phyloP scores from a whole-genome alignment of 2,797 vertebrate species.

The Odontamblyopus lacepedii region DNA sequence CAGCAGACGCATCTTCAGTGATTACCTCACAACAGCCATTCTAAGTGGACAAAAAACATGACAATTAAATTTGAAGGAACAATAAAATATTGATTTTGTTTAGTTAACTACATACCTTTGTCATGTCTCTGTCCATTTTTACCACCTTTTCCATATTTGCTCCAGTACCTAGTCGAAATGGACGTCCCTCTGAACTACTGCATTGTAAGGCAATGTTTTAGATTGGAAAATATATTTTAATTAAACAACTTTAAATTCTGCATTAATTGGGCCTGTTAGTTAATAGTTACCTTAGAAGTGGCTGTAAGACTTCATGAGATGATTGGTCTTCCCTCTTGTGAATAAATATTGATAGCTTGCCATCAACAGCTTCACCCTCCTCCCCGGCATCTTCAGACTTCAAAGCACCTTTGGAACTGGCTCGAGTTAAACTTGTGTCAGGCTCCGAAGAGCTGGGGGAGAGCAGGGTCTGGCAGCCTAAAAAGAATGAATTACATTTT shows the following conservation, averaged over 20 bases:
- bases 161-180: constrained; percentile 95
- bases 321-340: constrained; percentile 98
- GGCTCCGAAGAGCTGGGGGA: constrained; percentile 97
- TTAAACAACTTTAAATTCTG: background rate
- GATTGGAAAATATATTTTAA: background rate
- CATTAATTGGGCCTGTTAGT: background rate
- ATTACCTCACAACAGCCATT: constrained; percentile 95
- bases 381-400: constrained; percentile 92
- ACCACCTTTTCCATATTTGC: constrained; percentile 99
- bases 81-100: background rate
- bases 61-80: constrained; percentile 1
- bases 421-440: constrained; percentile 86
- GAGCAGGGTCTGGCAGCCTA: constrained; percentile 96
- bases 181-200: constrained; percentile 97
- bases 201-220: constrained; percentile 32
- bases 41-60: constrained; percentile 65
- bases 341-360: constrained; percentile 98
- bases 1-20: constrained; percentile 92
- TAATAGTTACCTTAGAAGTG: constrained; percentile 87
- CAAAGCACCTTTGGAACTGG: constrained; percentile 90
- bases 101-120: constrained; percentile 79
- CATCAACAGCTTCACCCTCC: constrained; percentile 95
- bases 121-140: constrained; percentile 99
- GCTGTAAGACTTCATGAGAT: constrained; percentile 97
- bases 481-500: background rate